phyloP scores from a whole-genome alignment of 1,140 invertebrate genomes.

The Polypedilum vanderplanki region DNA sequence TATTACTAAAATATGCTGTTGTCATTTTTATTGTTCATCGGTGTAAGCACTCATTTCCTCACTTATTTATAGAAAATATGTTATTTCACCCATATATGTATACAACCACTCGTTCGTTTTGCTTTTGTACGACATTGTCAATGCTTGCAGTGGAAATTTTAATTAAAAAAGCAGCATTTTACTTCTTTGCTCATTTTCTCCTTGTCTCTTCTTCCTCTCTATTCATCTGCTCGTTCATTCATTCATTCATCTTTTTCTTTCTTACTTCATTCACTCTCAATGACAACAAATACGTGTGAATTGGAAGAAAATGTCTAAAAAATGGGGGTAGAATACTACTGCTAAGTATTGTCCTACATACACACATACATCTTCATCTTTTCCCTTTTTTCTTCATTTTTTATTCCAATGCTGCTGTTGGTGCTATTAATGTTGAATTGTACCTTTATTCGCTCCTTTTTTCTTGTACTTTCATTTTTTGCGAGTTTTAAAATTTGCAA shows the following conservation, averaged over 20 bases:
- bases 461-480: too few relatives aligned
- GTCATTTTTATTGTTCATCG: slow-evolving; percentile 11
- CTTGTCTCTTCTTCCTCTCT: background rate
- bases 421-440: background rate
- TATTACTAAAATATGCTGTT: background rate
- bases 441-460: too few relatives aligned
- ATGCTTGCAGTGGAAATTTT: background rate
- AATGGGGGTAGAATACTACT: background rate
- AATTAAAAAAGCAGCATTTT: slow-evolving; percentile 1
- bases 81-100: background rate
- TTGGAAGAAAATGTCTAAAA: background rate
- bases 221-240: background rate
- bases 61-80: background rate
- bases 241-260: background rate
- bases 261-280: background rate
- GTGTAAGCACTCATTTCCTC: background rate
- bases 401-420: background rate
- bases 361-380: background rate
- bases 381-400: background rate
- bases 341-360: background rate
- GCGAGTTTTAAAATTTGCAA: too few relatives aligned
- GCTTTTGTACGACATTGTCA: background rate
- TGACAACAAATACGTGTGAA: slow-evolving; percentile 8
- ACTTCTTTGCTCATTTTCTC: background rate
- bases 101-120: background rate